phyloP scores from a whole-genome alignment of 2,113 vertebrate genomes.

The Nettapus auritus region DNA sequence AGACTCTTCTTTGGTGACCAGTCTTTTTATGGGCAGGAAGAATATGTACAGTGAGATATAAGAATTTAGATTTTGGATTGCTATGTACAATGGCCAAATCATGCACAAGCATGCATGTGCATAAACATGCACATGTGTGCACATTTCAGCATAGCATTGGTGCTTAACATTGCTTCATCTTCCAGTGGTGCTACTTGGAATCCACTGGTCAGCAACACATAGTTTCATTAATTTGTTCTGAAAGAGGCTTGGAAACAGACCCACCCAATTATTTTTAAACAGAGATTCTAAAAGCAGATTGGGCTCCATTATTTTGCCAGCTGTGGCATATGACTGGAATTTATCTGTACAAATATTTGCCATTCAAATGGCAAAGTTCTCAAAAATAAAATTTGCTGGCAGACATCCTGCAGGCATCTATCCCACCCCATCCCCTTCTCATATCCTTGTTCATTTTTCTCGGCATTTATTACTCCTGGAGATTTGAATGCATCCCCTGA shows the following conservation, averaged over 20 bases:
- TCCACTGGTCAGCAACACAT: neutral
- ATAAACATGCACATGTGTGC: no score
- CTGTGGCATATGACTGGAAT: neutral
- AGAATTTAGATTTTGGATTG: neutral
- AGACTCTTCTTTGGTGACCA: neutral
- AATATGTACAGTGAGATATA: neutral
- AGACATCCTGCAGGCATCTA: neutral
- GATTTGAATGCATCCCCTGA: neutral
- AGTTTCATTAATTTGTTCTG: neutral
- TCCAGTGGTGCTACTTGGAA: neutral
- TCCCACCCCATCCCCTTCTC: neutral
- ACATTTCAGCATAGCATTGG: neutral
- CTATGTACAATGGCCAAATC: neutral
- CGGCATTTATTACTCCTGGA: neutral
- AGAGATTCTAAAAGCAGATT: neutral
- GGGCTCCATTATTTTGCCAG: neutral
- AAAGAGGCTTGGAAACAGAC: neutral
- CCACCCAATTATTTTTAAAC: neutral
- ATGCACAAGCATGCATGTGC: rapidly evolving
- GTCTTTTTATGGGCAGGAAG: neutral
- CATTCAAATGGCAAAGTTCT: neutral
- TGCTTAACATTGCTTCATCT: neutral
- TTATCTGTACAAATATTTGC: neutral
- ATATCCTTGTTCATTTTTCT: neutral
- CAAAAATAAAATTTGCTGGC: neutral